These are phyloP conservation scores for Tetramorium bicarinatum DNA, from an alignment of 2,888 invertebrate species.

Conservation along the genomic window DNA sequence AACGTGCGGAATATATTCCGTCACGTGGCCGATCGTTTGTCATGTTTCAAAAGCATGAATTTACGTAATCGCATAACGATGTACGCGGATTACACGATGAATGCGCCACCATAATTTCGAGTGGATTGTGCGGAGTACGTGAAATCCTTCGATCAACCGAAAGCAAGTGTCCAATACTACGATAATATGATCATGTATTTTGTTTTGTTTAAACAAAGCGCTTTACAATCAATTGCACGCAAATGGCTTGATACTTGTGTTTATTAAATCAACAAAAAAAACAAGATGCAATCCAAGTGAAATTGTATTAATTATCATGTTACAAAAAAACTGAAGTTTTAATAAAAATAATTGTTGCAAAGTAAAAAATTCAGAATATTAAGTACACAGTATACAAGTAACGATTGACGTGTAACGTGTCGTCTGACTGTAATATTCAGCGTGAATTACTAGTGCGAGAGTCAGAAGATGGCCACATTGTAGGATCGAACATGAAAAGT, in stretches of 20 bases:
- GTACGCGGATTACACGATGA: conserved; percentile 50
- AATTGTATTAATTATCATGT: not conserved
- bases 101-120: conserved; percentile 45
- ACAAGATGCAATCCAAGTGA: not conserved
- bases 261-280: conserved; percentile 12
- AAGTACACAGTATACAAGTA: too few relatives aligned
- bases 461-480: too few relatives aligned
- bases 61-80: conserved; percentile 56
- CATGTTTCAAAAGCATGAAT: conserved; percentile 55
- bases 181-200: conserved; percentile 8
- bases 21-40: conserved; percentile 49
- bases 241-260: conserved; percentile 11
- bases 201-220: conserved; percentile 8
- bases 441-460: too few relatives aligned
- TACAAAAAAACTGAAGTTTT: not conserved
- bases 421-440: too few relatives aligned
- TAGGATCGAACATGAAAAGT: too few relatives aligned
- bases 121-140: conserved; percentile 41
- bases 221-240: not conserved
- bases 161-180: conserved; percentile 34
- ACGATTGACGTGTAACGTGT: too few relatives aligned
- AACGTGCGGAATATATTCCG: conserved; percentile 53
- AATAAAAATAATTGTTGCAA: not conserved
- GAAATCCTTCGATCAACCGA: conserved; percentile 52
- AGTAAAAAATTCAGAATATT: not conserved